phyloP scores from a whole-genome alignment of 2,888 invertebrate species.

The Elmis aenea region DNA sequence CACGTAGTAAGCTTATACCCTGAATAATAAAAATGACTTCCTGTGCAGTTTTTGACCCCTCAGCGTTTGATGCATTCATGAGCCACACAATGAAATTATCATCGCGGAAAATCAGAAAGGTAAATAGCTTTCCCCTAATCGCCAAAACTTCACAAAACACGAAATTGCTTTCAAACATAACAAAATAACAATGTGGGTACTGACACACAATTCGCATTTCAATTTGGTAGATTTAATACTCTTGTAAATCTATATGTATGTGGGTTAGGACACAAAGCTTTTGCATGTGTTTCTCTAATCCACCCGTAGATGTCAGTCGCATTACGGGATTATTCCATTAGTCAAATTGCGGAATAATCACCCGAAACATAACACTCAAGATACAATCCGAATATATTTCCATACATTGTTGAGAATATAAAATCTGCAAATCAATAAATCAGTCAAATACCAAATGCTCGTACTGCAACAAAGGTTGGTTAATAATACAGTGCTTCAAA shows the following conservation, averaged over 20 bases:
- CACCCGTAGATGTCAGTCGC: slow-evolving; percentile 29
- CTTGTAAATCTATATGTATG: slow-evolving; percentile 10
- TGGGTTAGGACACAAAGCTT: slow-evolving; percentile 6
- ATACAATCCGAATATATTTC: slow-evolving; percentile 29
- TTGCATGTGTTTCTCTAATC: slow-evolving; percentile 23
- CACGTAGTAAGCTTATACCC: too few species aligned
- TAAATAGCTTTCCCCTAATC: too few species aligned
- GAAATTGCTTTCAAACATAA: too few species aligned
- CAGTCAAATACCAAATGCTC: not conserved
- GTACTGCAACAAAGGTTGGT: not conserved
- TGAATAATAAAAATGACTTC: too few species aligned
- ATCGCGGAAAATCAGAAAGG: too few species aligned
- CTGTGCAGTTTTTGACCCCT: too few species aligned
- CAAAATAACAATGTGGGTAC: slow-evolving; percentile 16
- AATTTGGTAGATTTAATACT: slow-evolving; percentile 19
- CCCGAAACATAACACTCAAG: slow-evolving; percentile 31
- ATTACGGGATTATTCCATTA: slow-evolving; percentile 39
- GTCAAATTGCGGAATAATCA: slow-evolving; percentile 37
- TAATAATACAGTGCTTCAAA: not conserved
- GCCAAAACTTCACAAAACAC: too few species aligned
- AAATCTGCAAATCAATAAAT: slow-evolving; percentile 2
- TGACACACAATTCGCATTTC: slow-evolving; percentile 15
- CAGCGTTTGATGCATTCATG: too few species aligned
- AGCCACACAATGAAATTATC: too few species aligned
- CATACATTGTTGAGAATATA: slow-evolving; percentile 25